Conservation (phyloP, 1,140 invertebrate genomes). For the Magallana angulata region DNA sequence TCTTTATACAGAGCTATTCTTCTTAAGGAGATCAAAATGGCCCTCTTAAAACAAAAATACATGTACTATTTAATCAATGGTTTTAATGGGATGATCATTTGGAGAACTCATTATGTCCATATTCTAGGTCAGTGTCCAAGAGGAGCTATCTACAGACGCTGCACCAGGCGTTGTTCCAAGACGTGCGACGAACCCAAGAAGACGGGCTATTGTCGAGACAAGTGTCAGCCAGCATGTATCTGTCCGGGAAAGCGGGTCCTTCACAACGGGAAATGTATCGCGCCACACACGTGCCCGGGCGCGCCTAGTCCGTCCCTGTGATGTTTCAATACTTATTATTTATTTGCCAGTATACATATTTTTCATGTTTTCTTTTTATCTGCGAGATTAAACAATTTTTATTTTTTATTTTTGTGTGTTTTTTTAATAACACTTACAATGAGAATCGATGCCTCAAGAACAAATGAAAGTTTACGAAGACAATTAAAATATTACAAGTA, state of each 20-base stretch:
- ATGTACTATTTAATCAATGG: no score
- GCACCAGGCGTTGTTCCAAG: slow-evolving; percentile 72
- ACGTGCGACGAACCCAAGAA: slow-evolving; percentile 74
- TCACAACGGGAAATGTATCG: slow-evolving; percentile 75
- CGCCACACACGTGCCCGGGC: slow-evolving; percentile 70
- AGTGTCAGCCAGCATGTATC: slow-evolving; percentile 75
- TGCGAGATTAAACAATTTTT: background rate
- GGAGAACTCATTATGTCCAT: background rate
- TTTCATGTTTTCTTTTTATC: background rate
- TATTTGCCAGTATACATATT: slow-evolving; percentile 22
- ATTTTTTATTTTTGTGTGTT: no score
- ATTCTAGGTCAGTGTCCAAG: slow-evolving; percentile 70
- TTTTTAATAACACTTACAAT: no score
- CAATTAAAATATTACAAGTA: no score
- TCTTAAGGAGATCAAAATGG: no score
- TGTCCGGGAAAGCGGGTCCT: slow-evolving; percentile 75
- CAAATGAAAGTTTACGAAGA: no score
- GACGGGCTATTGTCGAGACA: slow-evolving; percentile 65
- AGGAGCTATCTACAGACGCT: slow-evolving; percentile 71
- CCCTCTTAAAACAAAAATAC: no score
- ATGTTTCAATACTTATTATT: background rate
- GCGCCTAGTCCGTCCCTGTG: background rate
- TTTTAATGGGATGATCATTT: no score
- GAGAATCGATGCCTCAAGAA: no score
- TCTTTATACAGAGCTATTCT: no score